Evolutionary conservation across 2,888 invertebrate genomes (phyloP).

Genomic region (Amiota communis): DNA sequence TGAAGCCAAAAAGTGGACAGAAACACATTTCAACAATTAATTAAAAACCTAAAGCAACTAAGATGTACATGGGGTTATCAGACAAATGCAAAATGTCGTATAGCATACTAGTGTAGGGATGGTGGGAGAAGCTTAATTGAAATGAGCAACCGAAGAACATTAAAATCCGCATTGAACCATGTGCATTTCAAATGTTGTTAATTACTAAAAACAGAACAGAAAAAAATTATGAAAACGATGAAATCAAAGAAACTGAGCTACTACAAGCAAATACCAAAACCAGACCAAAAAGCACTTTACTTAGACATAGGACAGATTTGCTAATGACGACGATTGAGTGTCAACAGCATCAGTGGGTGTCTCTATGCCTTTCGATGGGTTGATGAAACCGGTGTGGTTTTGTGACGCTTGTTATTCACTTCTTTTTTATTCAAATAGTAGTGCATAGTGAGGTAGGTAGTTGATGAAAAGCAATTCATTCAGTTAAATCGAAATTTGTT

Average conservation of each 20-base stretch:
- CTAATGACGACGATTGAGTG: slow-evolving; percentile 23
- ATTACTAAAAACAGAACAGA: slow-evolving; percentile 36
- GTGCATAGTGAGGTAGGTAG: no score
- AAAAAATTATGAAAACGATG: background rate
- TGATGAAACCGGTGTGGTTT: background rate
- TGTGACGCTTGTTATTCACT: background rate
- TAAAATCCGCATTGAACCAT: slow-evolving; percentile 45
- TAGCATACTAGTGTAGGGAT: background rate
- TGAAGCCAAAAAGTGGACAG: no score
- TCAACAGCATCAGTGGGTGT: background rate
- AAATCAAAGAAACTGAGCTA: slow-evolving; percentile 13
- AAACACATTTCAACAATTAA: slow-evolving; percentile 18
- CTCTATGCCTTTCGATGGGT: background rate
- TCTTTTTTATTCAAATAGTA: no score
- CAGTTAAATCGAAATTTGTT: no score
- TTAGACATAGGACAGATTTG: slow-evolving; percentile 19
- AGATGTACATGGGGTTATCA: slow-evolving; percentile 1
- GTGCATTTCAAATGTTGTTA: slow-evolving; percentile 44
- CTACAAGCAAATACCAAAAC: background rate
- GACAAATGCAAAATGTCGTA: slow-evolving; percentile 19
- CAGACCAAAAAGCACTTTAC: background rate
- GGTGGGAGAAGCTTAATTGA: background rate
- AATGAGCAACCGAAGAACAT: slow-evolving; percentile 25
- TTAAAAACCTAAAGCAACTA: slow-evolving; percentile 7
- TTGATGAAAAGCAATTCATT: no score